Conservation (phyloP, 2,888 invertebrate species). For the Folsomia manolachei region DNA sequence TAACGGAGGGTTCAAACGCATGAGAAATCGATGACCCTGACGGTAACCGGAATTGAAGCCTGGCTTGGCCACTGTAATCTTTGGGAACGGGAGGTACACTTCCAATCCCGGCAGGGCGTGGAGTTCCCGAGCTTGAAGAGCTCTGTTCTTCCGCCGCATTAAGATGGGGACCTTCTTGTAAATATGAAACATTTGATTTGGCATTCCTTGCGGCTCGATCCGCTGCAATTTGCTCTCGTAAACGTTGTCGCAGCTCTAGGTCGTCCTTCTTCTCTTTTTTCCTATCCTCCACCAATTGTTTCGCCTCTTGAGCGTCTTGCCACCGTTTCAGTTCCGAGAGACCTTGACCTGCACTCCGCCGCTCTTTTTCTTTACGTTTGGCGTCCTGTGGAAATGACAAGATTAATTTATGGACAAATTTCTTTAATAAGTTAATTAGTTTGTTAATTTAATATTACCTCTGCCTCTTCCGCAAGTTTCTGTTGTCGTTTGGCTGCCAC, state of each 20-base stretch:
- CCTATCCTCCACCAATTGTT: slow-evolving; percentile 69
- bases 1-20: slow-evolving; percentile 67
- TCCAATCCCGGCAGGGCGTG: slow-evolving; percentile 16
- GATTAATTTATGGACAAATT: too few species aligned
- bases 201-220: slow-evolving; percentile 68
- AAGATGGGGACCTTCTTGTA: slow-evolving; percentile 28
- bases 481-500: slow-evolving; percentile 65
- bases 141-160: background rate
- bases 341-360: slow-evolving; percentile 71
- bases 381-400: slow-evolving; percentile 52
- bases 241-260: slow-evolving; percentile 69
- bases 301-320: slow-evolving; percentile 73
- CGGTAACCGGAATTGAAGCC: slow-evolving; percentile 82
- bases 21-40: slow-evolving; percentile 73
- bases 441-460: slow-evolving; percentile 54
- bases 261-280: slow-evolving; percentile 74
- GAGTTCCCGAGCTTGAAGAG: slow-evolving; percentile 2
- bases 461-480: slow-evolving; percentile 67
- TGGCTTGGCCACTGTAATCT: slow-evolving; percentile 59
- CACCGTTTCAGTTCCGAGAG: slow-evolving; percentile 68
- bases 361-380: slow-evolving; percentile 65
- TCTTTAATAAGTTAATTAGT: background rate
- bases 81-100: slow-evolving; percentile 22
- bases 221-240: slow-evolving; percentile 78
- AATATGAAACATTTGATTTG: slow-evolving; percentile 35